Percentiles rank a stretch among this genome's conserved stretches.
These are phyloP conservation scores for Callosobruchus maculatus DNA, from an alignment of 2,888 invertebrate genomes.

Conservation along the genomic window DNA sequence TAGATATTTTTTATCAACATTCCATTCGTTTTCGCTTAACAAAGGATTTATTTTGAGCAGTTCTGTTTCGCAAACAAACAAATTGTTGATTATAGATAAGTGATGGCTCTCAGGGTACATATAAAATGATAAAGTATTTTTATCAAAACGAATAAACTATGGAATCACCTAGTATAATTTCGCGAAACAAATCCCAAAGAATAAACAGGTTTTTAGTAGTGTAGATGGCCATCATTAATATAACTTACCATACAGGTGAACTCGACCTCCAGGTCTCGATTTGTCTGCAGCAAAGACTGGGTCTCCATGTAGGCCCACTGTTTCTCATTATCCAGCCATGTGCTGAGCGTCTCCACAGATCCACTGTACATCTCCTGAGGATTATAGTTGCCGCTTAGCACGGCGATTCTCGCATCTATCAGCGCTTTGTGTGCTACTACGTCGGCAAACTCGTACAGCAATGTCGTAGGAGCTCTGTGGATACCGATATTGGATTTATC, in stretches of 20 bases:
- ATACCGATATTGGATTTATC: not conserved
- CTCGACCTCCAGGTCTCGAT: slow-evolving; percentile 60
- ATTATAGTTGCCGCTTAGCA: slow-evolving; percentile 55
- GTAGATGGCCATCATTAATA: no score
- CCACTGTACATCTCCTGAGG: slow-evolving; percentile 20
- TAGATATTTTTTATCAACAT: no score
- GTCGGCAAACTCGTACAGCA: slow-evolving; percentile 66
- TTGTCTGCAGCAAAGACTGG: slow-evolving; percentile 45
- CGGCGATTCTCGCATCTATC: slow-evolving; percentile 71
- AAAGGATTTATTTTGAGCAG: no score
- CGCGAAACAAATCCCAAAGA: no score
- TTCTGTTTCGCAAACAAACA: no score
- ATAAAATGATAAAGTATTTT: no score
- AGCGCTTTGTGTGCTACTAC: slow-evolving; percentile 71
- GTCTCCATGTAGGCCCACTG: slow-evolving; percentile 51
- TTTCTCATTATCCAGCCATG: slow-evolving; percentile 41
- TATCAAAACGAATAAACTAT: no score
- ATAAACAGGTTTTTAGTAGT: no score
- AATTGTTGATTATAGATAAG: no score
- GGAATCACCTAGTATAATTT: no score
- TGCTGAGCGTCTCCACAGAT: slow-evolving; percentile 24
- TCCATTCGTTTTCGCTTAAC: no score
- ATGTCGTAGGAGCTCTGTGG: slow-evolving; percentile 44
- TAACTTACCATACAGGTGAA: slow-evolving; percentile 57
- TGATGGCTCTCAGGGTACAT: no score